A percentile compares a stretch with the other conserved stretches of the same genome.
These are phyloP conservation scores for Diaperis boleti DNA, from an alignment of 2,888 invertebrate genomes.

Conservation along the genomic window DNA sequence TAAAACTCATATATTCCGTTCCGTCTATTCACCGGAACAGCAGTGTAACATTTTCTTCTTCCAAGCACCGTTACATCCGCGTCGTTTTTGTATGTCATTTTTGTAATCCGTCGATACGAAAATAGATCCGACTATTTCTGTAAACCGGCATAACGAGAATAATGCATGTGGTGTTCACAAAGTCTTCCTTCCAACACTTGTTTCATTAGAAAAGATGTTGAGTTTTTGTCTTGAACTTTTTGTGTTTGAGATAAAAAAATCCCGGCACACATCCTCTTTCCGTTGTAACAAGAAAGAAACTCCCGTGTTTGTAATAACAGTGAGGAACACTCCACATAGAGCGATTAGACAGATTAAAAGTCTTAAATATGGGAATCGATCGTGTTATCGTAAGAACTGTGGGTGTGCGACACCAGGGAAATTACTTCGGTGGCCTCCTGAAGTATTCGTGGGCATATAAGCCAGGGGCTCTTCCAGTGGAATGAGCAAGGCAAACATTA, in stretches of 20 bases:
- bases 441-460: slow-evolving; percentile 7
- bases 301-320: slow-evolving; percentile 2
- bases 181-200: slow-evolving; percentile 13
- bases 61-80: slow-evolving; percentile 21
- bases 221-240: slow-evolving; percentile 7
- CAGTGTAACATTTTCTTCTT: slow-evolving; percentile 25
- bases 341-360: slow-evolving; percentile 22
- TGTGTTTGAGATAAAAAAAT: background rate
- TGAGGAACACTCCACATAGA: background rate
- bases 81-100: slow-evolving; percentile 26
- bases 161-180: slow-evolving; percentile 26
- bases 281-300: slow-evolving; percentile 7
- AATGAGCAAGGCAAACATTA: slow-evolving; percentile 15
- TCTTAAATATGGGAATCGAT: slow-evolving; percentile 6
- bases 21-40: slow-evolving; percentile 24
- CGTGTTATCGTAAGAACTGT: slow-evolving; percentile 8
- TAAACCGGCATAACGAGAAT: slow-evolving; percentile 16
- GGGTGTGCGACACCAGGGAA: slow-evolving; percentile 26
- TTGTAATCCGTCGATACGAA: slow-evolving; percentile 28
- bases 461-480: background rate
- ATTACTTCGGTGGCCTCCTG: slow-evolving; percentile 16
- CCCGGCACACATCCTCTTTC: slow-evolving; percentile 24
- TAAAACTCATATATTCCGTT: slow-evolving; percentile 35
- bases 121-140: slow-evolving; percentile 27
- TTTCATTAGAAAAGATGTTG: slow-evolving; percentile 29